Evolutionary conservation across 1,140 invertebrate species (phyloP).

Genomic region (Orchestia grillus): DNA sequence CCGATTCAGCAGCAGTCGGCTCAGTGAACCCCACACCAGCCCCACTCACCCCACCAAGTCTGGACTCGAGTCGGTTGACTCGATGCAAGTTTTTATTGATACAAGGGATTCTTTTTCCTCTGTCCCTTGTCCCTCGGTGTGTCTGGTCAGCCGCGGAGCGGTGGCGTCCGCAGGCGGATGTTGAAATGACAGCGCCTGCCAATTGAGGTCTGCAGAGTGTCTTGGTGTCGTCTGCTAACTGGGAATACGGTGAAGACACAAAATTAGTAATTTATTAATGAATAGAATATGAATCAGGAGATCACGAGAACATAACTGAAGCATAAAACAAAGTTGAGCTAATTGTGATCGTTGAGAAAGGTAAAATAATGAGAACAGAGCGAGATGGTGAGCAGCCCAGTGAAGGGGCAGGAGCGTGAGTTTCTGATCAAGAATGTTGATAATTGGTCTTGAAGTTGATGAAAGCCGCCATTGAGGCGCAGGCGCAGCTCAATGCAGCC

Average conservation of each 20-base stretch:
- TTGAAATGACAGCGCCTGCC: too few relatives aligned
- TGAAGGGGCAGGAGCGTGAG: background rate
- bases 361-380: background rate
- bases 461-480: background rate
- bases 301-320: background rate
- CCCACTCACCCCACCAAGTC: too few relatives aligned
- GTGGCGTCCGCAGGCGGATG: too few relatives aligned
- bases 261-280: background rate
- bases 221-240: background rate
- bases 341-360: background rate
- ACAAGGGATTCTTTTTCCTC: too few relatives aligned
- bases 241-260: background rate
- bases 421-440: conserved; percentile 9
- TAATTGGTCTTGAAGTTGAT: background rate
- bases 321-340: background rate
- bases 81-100: too few relatives aligned
- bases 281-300: background rate
- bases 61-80: too few relatives aligned
- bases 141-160: too few relatives aligned
- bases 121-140: too few relatives aligned
- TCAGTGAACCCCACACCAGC: too few relatives aligned
- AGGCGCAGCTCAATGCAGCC: background rate
- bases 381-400: background rate
- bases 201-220: background rate
- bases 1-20: too few relatives aligned